These are phyloP conservation scores for Chinchilla lanigera DNA, from an alignment of 2,113 vertebrate genomes.

Conservation along the genomic window DNA sequence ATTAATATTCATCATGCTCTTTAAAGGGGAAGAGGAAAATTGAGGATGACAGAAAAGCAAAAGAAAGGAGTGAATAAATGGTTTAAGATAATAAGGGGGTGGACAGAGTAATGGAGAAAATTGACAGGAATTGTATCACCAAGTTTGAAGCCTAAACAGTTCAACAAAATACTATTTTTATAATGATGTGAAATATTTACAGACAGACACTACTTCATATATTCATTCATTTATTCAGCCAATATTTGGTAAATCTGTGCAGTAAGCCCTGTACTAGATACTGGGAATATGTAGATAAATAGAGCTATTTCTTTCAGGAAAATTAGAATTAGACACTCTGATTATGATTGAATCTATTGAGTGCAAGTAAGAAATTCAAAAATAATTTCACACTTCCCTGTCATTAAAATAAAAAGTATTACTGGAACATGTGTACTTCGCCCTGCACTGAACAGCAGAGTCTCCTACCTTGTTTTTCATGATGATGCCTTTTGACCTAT, in stretches of 20 bases:
- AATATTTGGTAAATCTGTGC: neutral
- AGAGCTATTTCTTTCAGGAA: neutral
- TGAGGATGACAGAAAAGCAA: conserved; percentile 57
- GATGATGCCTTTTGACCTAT: neutral
- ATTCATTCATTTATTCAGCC: neutral
- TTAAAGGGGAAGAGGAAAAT: conserved; percentile 55
- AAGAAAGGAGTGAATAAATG: conserved; percentile 48
- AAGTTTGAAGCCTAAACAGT: neutral
- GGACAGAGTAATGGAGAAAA: neutral
- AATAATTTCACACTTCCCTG: neutral
- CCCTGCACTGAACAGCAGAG: neutral
- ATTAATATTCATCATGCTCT: conserved; percentile 73
- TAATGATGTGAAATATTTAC: conserved; percentile 13
- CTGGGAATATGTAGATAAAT: neutral
- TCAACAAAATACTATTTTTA: neutral
- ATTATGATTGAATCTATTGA: neutral
- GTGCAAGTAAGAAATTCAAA: neutral
- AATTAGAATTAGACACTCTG: neutral
- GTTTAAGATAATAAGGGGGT: conserved; percentile 55
- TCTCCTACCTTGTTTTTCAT: neutral
- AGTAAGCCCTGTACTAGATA: neutral
- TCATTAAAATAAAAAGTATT: neutral
- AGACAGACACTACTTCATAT: neutral
- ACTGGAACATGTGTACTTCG: neutral
- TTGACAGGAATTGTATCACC: neutral